A percentile compares a stretch with the other conserved stretches of the same genome.
Evolutionary conservation across 2,888 invertebrate species (phyloP).

Genomic region (Drosophila cognata): DNA sequence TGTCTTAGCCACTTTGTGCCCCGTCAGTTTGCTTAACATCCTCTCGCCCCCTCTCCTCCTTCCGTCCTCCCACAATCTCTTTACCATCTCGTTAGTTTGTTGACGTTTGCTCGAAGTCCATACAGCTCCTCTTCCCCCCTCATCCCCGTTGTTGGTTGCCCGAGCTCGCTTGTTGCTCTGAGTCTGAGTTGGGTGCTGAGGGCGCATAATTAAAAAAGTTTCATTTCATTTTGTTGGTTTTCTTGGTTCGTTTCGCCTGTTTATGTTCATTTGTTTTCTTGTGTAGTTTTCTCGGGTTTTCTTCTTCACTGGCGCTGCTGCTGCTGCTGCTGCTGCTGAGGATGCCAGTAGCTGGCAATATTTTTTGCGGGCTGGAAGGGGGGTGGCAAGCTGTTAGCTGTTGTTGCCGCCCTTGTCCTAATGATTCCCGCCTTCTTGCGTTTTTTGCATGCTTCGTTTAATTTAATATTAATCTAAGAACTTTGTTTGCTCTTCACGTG

Average conservation of each 20-base stretch:
- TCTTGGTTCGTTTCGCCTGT: constrained; percentile 83
- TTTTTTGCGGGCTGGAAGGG: constrained; percentile 8
- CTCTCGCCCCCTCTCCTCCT: neutral
- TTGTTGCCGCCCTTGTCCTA: constrained; percentile 57
- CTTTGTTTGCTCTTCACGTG: constrained; percentile 66
- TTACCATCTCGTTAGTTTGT: constrained; percentile 68
- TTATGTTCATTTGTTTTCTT: constrained; percentile 78
- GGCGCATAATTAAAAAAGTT: constrained; percentile 84
- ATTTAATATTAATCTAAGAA: constrained; percentile 83
- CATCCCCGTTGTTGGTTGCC: constrained; percentile 5
- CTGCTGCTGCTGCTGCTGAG: constrained; percentile 7
- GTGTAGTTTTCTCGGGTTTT: constrained; percentile 69
- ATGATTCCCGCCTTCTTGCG: constrained; percentile 77
- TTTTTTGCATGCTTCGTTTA: constrained; percentile 83
- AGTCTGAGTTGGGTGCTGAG: constrained; percentile 42
- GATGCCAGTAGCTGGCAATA: constrained; percentile 33
- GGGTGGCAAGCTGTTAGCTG: constrained; percentile 13
- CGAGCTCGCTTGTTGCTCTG: constrained; percentile 31
- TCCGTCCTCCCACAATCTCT: constrained; percentile 6
- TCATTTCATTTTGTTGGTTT: constrained; percentile 84
- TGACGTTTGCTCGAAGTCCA: constrained; percentile 45
- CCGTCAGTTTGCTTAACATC: constrained; percentile 13
- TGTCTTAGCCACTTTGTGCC: constrained; percentile 77
- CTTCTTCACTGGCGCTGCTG: constrained; percentile 16
- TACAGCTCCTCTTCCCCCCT: constrained; percentile 1